Base-by-base conservation (phyloP, 2,888 invertebrate genomes). In the Serripes groenlandicus region DNA sequence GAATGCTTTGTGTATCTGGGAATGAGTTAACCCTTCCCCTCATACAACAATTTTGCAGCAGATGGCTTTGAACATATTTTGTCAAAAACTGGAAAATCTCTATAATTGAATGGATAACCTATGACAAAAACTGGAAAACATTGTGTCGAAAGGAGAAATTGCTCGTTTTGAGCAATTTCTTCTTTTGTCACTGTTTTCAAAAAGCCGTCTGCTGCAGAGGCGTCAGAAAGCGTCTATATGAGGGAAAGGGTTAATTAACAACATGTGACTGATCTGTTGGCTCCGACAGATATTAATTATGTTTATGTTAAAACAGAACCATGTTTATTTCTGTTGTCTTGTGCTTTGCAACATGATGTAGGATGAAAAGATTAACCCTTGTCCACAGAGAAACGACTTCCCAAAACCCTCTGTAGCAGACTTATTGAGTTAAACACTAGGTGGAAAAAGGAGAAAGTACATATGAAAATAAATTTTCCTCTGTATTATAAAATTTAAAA, bases 271-370 rank as follows among this genome's bases (percentile, higher is more conserved):
- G 49, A 15, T 49, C 49, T 49, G 21, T 21, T 21, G 15, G 49
- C 49, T 49, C 28, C 23, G 56, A 56, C 23, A 56, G 56, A 23
- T 56, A n/a, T 23, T 56, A 56, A 56, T 56, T 56, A 56, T 56
- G 56, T 56, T 56, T 56, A 56, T 56, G 56, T 56, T 56, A 56
- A 26, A 56, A 56, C 11, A 11, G 21, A 26, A 56, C 23, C n/a
- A n/a, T 56, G 56, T 56, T 56, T 56, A 56, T 56, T 56, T 56
- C 28, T n/a, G 23, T 56, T 56, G 56, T 56, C 56, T 56, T 26
- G 23, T 56, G 56, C 23, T 26, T n/a, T 9, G 28, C n/a, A 11
- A 23, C 21, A 56, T 26, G 23, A 56, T 56, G 56, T 26, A 11
- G 56, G 23, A 56, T 56, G 18, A 56, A 11, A 23, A 26, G 23